Conservation (phyloP, 1,140 invertebrate genomes). For the Meloidogyne hapla region DNA sequence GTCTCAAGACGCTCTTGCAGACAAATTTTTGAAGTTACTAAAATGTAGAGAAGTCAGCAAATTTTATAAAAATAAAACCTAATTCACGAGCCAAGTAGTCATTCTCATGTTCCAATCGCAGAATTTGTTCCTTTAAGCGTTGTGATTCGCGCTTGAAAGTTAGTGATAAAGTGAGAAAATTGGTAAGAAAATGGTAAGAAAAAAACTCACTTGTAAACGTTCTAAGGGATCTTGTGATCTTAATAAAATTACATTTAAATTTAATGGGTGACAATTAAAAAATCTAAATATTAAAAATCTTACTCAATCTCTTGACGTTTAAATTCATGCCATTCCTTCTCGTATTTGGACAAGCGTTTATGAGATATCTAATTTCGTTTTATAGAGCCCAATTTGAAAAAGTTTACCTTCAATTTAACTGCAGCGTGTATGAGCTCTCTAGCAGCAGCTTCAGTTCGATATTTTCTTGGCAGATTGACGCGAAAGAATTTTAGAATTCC, state of each 20-base stretch:
- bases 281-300: neutral
- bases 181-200: too few relatives aligned
- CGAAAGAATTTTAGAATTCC: constrained; percentile 86
- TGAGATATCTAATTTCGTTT: constrained; percentile 63
- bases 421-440: constrained; percentile 84
- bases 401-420: constrained; percentile 79
- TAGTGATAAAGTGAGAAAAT: neutral
- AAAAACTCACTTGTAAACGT: constrained; percentile 64
- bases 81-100: constrained; percentile 72
- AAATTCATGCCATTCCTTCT: constrained; percentile 81
- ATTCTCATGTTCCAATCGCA: constrained; percentile 72
- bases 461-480: constrained; percentile 92
- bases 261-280: neutral
- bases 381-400: neutral
- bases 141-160: constrained; percentile 67
- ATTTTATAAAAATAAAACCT: constrained; percentile 32
- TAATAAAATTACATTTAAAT: neutral
- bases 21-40: neutral
- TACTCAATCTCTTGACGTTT: constrained; percentile 72
- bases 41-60: neutral
- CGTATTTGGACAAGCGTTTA: constrained; percentile 91
- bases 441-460: constrained; percentile 83
- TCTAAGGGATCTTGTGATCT: constrained; percentile 69
- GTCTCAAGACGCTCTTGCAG: constrained; percentile 6
- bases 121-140: constrained; percentile 66